Percentiles rank a stretch among this genome's conserved stretches.
These are phyloP conservation scores for Notoglanidium macrostoma DNA, from an alignment of 2,797 vertebrate species.

Conservation along the genomic window DNA sequence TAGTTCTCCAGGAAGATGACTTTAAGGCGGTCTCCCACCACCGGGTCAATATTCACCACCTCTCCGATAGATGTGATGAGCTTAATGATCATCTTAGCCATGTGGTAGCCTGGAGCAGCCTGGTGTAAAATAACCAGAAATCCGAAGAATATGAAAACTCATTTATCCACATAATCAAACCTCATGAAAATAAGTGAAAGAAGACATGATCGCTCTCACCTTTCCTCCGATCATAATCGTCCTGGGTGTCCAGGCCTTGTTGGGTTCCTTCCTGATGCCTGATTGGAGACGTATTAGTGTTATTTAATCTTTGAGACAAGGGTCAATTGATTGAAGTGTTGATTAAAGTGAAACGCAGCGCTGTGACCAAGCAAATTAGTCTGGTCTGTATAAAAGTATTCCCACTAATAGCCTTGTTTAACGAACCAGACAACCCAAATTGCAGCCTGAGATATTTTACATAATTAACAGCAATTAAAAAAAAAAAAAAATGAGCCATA, in stretches of 20 bases:
- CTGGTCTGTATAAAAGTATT: not conserved
- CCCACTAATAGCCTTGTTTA: not conserved
- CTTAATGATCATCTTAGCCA: constrained; percentile 92
- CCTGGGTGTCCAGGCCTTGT: constrained; percentile 81
- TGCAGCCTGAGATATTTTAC: not conserved
- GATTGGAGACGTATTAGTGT: constrained; percentile 7
- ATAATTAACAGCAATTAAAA: not conserved
- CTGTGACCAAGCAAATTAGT: not conserved
- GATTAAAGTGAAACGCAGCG: not conserved
- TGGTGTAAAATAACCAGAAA: constrained; percentile 54
- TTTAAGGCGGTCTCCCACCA: constrained; percentile 87
- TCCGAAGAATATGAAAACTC: not conserved
- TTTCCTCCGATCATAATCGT: constrained; percentile 93
- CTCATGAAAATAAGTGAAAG: not conserved
- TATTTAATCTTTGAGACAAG: not conserved
- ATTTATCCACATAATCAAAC: not conserved
- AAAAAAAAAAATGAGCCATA: not conserved
- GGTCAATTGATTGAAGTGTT: not conserved
- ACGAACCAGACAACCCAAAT: not conserved
- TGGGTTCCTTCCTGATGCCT: constrained; percentile 89
- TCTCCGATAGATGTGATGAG: constrained; percentile 88
- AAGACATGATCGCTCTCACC: constrained; percentile 67
- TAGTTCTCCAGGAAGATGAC: constrained; percentile 93
- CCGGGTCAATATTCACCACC: constrained; percentile 83
- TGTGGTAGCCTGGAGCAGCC: constrained; percentile 93